Percentiles rank a stretch among this genome's conserved stretches.
These are phyloP conservation scores for Globicephala melas DNA, from an alignment of 2,113 vertebrate genomes.

Conservation along the genomic window DNA sequence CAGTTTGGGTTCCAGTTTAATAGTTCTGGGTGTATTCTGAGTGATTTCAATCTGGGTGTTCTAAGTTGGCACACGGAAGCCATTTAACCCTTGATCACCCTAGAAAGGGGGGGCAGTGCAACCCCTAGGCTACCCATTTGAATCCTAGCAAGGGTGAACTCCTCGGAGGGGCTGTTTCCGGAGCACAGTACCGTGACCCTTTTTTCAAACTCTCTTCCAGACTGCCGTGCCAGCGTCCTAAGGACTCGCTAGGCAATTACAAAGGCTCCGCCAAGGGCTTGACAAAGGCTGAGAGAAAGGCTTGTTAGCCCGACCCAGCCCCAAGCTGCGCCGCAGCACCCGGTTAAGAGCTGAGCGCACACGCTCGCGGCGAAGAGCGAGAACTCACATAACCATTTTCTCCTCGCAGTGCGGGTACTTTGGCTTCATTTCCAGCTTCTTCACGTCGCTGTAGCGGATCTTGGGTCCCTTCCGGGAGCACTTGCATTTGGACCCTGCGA, in stretches of 20 bases:
- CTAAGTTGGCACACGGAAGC: background rate
- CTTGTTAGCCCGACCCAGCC: background rate
- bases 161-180: background rate
- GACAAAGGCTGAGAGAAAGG: background rate
- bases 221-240: background rate
- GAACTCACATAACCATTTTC: constrained; percentile 98
- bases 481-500: constrained; percentile 95
- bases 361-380: background rate
- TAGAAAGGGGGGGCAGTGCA: background rate
- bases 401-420: constrained; percentile 97
- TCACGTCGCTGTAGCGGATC: constrained; percentile 96
- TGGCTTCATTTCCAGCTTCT: constrained; percentile 98
- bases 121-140: background rate
- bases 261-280: background rate
- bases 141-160: background rate
- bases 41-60: background rate
- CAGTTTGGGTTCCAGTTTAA: background rate
- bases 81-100: background rate
- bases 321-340: background rate
- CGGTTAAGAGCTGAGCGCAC: background rate
- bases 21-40: background rate
- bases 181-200: background rate
- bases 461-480: constrained; percentile 98
- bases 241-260: constrained; percentile 7
- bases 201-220: background rate